phyloP scores from a whole-genome alignment of 2,888 invertebrate species.

The Acronicta aceris region DNA sequence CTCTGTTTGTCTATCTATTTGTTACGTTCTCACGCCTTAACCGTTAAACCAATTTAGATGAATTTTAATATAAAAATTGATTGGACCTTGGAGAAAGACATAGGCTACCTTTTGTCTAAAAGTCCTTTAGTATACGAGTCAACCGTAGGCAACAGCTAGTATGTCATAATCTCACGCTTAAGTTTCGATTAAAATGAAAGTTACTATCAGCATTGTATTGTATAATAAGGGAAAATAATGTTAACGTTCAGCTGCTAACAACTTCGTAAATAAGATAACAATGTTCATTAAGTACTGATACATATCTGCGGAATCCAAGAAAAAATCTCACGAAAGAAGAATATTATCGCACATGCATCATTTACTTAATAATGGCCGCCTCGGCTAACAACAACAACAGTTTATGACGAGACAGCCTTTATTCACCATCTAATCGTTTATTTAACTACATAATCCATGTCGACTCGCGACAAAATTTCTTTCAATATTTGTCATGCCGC shows the following conservation, averaged over 20 bases:
- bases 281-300: conserved; percentile 35
- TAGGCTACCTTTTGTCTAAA: no score
- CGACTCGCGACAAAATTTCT: conserved; percentile 62
- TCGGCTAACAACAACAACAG: conserved; percentile 28
- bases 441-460: conserved; percentile 56
- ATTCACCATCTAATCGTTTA: conserved; percentile 61
- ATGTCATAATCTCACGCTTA: neutral
- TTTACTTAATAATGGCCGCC: conserved; percentile 45
- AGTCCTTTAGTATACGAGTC: no score
- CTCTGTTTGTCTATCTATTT: no score
- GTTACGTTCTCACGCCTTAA: no score
- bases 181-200: conserved; percentile 11
- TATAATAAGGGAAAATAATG: conserved; percentile 33
- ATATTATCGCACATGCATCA: conserved; percentile 49
- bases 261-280: conserved; percentile 30
- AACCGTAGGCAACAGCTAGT: neutral
- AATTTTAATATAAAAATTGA: no score
- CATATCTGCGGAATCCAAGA: conserved; percentile 30
- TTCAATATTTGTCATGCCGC: conserved; percentile 57
- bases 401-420: conserved; percentile 50
- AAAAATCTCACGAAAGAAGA: conserved; percentile 39
- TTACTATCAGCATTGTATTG: conserved; percentile 14
- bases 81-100: no score
- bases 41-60: no score
- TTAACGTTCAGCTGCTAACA: conserved; percentile 17